Conservation (phyloP, 30 jellyfish, hydroid and myxozoan genomes). For the Nemopilema nomurai region DNA sequence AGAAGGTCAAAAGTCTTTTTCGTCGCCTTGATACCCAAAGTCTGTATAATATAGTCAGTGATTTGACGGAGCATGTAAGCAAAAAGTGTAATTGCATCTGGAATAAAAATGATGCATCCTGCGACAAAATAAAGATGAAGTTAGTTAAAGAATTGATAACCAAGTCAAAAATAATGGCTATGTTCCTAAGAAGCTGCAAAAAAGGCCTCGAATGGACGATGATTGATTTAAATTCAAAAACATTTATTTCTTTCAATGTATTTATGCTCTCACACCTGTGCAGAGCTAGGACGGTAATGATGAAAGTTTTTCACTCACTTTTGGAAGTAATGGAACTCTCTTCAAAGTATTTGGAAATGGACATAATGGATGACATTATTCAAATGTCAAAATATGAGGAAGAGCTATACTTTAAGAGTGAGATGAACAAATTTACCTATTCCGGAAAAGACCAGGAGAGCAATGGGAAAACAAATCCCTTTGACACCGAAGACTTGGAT, state of each 20-base stretch:
- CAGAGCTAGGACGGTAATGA: constrained; percentile 6
- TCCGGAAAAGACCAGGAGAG: too few relatives aligned
- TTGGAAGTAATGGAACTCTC: background rate
- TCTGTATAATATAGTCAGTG: background rate
- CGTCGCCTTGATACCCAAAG: background rate
- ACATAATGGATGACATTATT: too few relatives aligned
- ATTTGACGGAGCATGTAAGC: background rate
- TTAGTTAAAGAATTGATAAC: background rate
- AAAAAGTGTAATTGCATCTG: constrained; percentile 9
- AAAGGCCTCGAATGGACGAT: constrained; percentile 3
- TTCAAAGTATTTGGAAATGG: background rate
- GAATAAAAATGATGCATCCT: background rate
- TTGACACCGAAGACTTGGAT: background rate
- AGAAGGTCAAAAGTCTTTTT: constrained; percentile 13
- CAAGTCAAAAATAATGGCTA: background rate
- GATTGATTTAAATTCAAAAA: constrained; percentile 1
- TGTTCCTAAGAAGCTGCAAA: constrained; percentile 2
- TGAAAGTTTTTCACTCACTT: background rate
- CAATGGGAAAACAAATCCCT: too few relatives aligned
- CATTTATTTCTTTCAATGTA: constrained; percentile 8
- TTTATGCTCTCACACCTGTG: constrained; percentile 16
- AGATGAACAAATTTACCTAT: background rate
- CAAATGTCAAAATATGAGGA: background rate
- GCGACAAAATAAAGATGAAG: constrained; percentile 6
- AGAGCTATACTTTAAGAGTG: background rate